Evolutionary conservation across 2,888 invertebrate species (phyloP), one percentile per base, ranked within the genome.

Genomic region (Phorcus lineatus): DNA sequence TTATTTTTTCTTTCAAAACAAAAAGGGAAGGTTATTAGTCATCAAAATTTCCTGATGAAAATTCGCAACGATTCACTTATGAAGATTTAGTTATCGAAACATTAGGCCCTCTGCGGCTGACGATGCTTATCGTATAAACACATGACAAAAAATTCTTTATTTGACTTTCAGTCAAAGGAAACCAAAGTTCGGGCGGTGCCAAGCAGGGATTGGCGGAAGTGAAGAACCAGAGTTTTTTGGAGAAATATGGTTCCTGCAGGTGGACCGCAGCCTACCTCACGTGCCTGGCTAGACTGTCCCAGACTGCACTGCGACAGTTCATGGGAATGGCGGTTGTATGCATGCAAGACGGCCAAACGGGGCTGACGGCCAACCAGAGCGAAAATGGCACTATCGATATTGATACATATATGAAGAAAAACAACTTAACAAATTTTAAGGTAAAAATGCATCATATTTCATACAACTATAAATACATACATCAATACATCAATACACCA

Each of bases 301-400:
- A 83, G 80, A 80, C 81, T 22, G 77, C 84, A 2, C n/a, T 77
- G 81, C 80, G 80, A 76, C 82, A 85, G 78, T 78, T 77, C 67
- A 83, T 84, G 76, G 83, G 80, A 16, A 83, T 82, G 52, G 74
- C 79, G 13, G 55, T 83, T 74, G 81, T 81, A 13, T 84, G 81
- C n/a, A 80, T 84, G 84, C 79, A 80, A 74, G 80, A 66, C 77
- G 67, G 80, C 13, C 77, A 66, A 70, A 76, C 79, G 67, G 36
- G 62, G 77, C 75, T 80, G 22, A 54, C 79, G 24, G 52, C 31
- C 22, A 52, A 62, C 52, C 6, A 54, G 22, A 74, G 16, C 55
- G 57, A 74, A 17, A 62, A 62, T 62, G 62, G 62, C 16, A 62
- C 24, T 1, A 22, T 62, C 11, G 62, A 24, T 28, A 24, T 62